Evolutionary conservation across 1,140 invertebrate genomes (phyloP).

Genomic region (Mamestra configurata): DNA sequence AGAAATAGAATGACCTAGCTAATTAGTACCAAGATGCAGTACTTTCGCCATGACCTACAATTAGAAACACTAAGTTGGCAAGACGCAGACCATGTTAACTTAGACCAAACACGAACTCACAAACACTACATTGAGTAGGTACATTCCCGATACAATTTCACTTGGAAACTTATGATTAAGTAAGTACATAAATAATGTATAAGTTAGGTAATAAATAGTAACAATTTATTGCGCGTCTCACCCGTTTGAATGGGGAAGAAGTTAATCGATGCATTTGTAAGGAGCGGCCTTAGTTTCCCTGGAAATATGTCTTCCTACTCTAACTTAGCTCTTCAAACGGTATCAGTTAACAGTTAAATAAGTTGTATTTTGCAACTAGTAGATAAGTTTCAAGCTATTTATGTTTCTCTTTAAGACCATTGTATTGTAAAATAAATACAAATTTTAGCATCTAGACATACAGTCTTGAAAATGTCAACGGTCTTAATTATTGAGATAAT

Average conservation of each 20-base stretch:
- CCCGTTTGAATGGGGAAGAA: neutral
- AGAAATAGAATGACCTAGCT: neutral
- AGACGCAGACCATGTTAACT: neutral
- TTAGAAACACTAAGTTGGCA: neutral
- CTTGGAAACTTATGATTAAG: conserved; percentile 31
- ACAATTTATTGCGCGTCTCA: conserved; percentile 20
- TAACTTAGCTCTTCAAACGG: neutral
- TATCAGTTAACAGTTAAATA: neutral
- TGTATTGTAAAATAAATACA: too few relatives aligned
- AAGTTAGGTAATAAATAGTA: conserved; percentile 16
- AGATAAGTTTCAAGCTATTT: neutral
- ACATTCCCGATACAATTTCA: conserved; percentile 17
- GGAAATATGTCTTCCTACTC: conserved; percentile 13
- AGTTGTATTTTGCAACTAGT: too few relatives aligned
- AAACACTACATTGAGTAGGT: neutral
- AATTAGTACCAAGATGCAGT: neutral
- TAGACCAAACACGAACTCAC: neutral
- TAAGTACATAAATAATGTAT: conserved; percentile 31
- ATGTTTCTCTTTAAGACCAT: neutral
- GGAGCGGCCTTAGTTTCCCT: conserved; percentile 13
- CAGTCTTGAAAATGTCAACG: too few relatives aligned
- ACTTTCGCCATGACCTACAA: neutral
- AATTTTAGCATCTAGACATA: too few relatives aligned
- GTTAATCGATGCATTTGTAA: conserved; percentile 35
- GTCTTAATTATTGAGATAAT: too few relatives aligned